Evolutionary conservation across 2,888 invertebrate species (phyloP), one percentile per base, ranked within the genome.

Genomic region (Adela reaumurella): DNA sequence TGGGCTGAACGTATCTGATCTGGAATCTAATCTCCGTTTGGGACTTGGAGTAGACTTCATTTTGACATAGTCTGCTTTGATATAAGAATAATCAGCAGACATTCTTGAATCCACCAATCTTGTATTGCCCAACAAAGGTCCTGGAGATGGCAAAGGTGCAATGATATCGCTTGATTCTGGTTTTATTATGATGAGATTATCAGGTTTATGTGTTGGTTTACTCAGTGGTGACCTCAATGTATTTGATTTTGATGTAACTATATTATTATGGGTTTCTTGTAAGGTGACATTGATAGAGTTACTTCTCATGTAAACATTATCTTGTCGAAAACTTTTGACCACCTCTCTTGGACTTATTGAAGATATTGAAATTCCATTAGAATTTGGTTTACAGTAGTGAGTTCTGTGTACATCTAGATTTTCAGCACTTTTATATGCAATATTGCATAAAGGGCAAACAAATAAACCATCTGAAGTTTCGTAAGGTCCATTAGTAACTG

Each of bases 41-140:
- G 76, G 77, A 49, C 78, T 78, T 29, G 63, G 54, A 53, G 67
- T 60, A 3, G 68, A 55, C 54, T 68, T 76, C 41, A 65, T 57
- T 65, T 68, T 76, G 3, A 70, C 57, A 53, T 54, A 63, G 51
- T 77, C 77, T 45, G 59, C 60, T 63, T 68, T 74, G 55, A 68
- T 68, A 14, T 14, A 14, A 46, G 61, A 61, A 49, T 73, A 74
- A 50, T 83, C 85, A 41, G 65, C 57, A 29, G 73, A 61, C 35
- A 62, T 55, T 58, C 76, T 70, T 11, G 83, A 70, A 55, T 92
- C 92, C 16, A 93, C 88, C 35, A 93, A 73, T 46, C 91, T 83
- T 2, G 92, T 92, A 60, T 89, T 90, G 4, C 92, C 92, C 19
- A 92, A 74, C 53, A 91, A 73, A 0, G 92, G 92, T 0, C 92